Evolutionary conservation across 1,140 invertebrate species (phyloP).

Genomic region (Aphaenogaster rudis): DNA sequence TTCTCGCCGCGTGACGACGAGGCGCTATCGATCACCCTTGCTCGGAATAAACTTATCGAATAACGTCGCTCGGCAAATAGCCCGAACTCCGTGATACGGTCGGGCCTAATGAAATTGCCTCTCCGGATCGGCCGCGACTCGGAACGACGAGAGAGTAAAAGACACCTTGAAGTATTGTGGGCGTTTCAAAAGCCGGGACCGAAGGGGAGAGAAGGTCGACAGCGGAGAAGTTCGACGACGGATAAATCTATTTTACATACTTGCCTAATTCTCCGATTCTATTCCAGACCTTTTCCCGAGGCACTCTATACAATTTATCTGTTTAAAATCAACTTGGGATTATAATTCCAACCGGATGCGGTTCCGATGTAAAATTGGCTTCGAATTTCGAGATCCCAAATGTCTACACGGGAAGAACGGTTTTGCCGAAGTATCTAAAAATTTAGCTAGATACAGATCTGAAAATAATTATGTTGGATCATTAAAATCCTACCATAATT

Average conservation of each 20-base stretch:
- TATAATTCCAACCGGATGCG: not conserved
- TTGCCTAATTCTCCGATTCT: not conserved
- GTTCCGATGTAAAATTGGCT: not conserved
- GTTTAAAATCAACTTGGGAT: not conserved
- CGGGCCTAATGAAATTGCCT: constrained; percentile 18
- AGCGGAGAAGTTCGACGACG: not conserved
- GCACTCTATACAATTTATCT: not conserved
- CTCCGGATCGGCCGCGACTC: not conserved
- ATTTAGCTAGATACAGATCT: no score
- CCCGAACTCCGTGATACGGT: not conserved
- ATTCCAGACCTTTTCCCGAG: not conserved
- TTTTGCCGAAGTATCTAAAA: no score
- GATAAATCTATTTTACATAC: not conserved
- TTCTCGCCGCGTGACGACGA: not conserved
- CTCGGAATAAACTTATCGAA: constrained; percentile 52
- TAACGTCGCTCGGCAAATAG: constrained; percentile 28
- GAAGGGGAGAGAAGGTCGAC: not conserved
- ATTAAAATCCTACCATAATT: no score
- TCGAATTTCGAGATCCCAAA: not conserved
- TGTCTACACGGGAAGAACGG: not conserved
- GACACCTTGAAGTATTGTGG: constrained; percentile 3
- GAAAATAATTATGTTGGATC: no score
- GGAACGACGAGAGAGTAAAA: not conserved
- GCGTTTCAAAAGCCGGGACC: constrained; percentile 1
- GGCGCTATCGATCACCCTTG: constrained; percentile 23